Evolutionary conservation across 2,113 vertebrate species (phyloP).

Genomic region (Propithecus coquereli): DNA sequence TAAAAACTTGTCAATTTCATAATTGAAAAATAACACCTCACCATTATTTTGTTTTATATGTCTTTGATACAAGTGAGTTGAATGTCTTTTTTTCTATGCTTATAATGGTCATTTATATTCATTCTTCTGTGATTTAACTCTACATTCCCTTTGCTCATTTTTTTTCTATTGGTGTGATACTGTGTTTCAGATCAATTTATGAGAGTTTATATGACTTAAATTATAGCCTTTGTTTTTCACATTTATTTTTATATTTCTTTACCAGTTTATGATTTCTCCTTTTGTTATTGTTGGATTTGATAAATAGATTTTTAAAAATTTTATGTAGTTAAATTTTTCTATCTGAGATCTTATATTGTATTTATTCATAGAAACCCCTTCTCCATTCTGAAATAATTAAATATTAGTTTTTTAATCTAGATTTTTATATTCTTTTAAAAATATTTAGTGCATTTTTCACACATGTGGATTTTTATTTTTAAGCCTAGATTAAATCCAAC

Average conservation of each 20-base stretch:
- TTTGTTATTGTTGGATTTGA: background rate
- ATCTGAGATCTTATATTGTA: background rate
- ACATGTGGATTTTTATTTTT: background rate
- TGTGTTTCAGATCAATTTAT: background rate
- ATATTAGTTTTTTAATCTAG: background rate
- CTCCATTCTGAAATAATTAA: background rate
- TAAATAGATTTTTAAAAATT: background rate
- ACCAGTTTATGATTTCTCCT: background rate
- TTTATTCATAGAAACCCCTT: background rate
- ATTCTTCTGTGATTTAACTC: background rate
- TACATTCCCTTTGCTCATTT: background rate
- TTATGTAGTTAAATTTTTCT: background rate
- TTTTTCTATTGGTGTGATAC: background rate
- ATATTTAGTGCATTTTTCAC: background rate
- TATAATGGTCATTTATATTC: background rate
- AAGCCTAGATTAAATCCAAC: background rate
- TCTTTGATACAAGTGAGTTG: background rate
- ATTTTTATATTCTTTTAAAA: constrained; percentile 7
- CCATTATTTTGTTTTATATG: background rate
- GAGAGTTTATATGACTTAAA: background rate
- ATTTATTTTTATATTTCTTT: constrained; percentile 5
- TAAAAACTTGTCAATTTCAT: background rate
- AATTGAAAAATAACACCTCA: background rate
- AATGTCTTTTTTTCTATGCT: background rate
- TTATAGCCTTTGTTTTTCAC: background rate